phyloP scores from a whole-genome alignment of 2,113 vertebrate species.

The Microcebus lehilahytsara region DNA sequence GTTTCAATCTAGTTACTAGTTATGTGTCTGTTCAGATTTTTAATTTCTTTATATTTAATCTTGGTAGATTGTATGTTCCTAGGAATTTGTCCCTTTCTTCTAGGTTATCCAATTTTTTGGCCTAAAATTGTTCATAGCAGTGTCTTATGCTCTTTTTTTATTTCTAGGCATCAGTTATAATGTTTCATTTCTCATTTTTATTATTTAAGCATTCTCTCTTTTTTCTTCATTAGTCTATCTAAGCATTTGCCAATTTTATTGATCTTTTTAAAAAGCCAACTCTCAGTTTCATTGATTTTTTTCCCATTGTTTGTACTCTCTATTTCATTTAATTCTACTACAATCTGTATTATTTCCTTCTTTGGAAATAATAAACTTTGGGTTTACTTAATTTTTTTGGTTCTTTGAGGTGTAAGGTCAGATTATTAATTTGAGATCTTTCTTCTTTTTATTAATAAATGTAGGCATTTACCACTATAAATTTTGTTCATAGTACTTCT shows the following conservation, averaged over 20 bases:
- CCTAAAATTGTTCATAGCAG: neutral
- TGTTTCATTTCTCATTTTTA: neutral
- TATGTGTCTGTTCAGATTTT: neutral
- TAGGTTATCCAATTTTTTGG: neutral
- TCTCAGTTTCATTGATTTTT: neutral
- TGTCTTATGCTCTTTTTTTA: neutral
- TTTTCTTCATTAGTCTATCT: neutral
- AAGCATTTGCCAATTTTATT: constrained; percentile 2
- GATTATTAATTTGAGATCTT: neutral
- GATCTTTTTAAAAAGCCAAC: neutral
- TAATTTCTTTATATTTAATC: neutral
- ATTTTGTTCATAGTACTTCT: neutral
- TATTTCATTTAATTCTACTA: neutral
- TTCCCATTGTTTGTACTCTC: neutral
- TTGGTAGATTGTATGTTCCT: neutral
- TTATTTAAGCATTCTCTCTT: neutral
- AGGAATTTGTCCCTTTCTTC: neutral
- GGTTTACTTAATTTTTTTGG: neutral
- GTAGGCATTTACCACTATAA: neutral
- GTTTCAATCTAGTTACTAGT: neutral
- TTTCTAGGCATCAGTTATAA: neutral
- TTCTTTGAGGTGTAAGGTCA: neutral
- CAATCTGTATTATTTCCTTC: neutral
- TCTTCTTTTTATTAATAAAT: neutral
- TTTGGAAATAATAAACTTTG: neutral